A percentile compares a stretch with the other conserved stretches of the same genome.
These are phyloP conservation scores for Lethrus apterus DNA, from an alignment of 1,140 invertebrate species.

Conservation along the genomic window DNA sequence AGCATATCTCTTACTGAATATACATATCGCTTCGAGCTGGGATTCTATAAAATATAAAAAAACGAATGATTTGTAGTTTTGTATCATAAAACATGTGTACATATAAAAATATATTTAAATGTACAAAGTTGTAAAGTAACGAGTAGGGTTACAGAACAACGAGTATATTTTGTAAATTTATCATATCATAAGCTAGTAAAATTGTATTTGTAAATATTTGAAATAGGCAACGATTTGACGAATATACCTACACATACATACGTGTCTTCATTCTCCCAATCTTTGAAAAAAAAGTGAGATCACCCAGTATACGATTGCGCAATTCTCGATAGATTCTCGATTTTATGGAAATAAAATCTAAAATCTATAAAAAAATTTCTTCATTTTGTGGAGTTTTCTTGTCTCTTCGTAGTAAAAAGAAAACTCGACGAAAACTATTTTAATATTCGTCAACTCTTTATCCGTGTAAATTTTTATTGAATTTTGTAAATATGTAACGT, in stretches of 20 bases:
- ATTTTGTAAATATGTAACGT: slow-evolving; percentile 8
- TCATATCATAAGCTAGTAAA: slow-evolving; percentile 26
- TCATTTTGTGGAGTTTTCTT: no score
- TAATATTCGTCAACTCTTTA: neutral
- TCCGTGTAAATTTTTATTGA: neutral
- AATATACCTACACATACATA: neutral
- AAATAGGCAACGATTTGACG: slow-evolving; percentile 1
- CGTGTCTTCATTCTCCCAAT: slow-evolving; percentile 11
- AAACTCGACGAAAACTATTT: neutral
- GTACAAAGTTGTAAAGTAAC: slow-evolving; percentile 32
- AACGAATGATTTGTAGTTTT: slow-evolving; percentile 26
- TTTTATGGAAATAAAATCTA: neutral
- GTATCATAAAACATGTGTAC: slow-evolving; percentile 26
- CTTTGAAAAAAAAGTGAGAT: slow-evolving; percentile 14
- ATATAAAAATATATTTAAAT: slow-evolving; percentile 16
- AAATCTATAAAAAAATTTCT: neutral
- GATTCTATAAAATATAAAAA: slow-evolving; percentile 28
- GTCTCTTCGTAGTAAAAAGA: neutral
- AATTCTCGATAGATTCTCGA: neutral
- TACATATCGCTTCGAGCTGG: slow-evolving; percentile 37
- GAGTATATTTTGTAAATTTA: slow-evolving; percentile 32
- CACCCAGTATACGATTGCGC: slow-evolving; percentile 5
- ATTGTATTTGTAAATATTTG: slow-evolving; percentile 8
- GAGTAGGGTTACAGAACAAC: slow-evolving; percentile 27
- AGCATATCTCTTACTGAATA: slow-evolving; percentile 32